These are phyloP conservation scores for Panthera leo DNA, from an alignment of 2,113 vertebrate genomes.

Conservation along the genomic window DNA sequence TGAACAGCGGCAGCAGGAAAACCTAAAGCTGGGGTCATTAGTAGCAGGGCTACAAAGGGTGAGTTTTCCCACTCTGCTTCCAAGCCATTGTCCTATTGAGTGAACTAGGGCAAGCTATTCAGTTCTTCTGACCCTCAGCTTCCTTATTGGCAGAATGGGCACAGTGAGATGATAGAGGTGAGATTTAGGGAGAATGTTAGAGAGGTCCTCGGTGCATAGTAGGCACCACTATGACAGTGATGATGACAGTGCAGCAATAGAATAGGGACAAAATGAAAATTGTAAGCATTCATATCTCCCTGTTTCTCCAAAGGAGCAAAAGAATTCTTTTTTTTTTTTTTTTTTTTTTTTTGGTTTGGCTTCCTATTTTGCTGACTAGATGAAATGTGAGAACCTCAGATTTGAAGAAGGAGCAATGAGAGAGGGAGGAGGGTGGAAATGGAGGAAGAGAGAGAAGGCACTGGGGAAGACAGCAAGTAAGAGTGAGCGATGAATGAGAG, in stretches of 20 bases:
- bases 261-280: not conserved
- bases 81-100: not conserved
- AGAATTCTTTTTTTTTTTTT: not conserved
- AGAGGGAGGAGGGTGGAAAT: not conserved
- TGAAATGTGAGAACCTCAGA: not conserved
- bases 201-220: not conserved
- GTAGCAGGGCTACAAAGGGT: not conserved
- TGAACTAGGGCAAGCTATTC: not conserved
- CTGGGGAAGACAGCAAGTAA: not conserved
- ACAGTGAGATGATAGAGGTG: not conserved
- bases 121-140: not conserved
- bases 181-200: not conserved
- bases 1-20: not conserved
- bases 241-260: not conserved
- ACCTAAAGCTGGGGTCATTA: not conserved
- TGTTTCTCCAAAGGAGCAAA: not conserved
- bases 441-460: not conserved
- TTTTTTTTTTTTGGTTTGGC: not conserved
- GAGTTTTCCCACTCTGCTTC: not conserved
- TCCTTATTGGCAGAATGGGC: conserved; percentile 11
- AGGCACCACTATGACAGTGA: not conserved
- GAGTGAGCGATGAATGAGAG: not conserved
- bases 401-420: not conserved
- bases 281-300: not conserved
- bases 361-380: not conserved